phyloP scores from a whole-genome alignment of 2,797 vertebrate genomes.

The Emydoidea blandingii region DNA sequence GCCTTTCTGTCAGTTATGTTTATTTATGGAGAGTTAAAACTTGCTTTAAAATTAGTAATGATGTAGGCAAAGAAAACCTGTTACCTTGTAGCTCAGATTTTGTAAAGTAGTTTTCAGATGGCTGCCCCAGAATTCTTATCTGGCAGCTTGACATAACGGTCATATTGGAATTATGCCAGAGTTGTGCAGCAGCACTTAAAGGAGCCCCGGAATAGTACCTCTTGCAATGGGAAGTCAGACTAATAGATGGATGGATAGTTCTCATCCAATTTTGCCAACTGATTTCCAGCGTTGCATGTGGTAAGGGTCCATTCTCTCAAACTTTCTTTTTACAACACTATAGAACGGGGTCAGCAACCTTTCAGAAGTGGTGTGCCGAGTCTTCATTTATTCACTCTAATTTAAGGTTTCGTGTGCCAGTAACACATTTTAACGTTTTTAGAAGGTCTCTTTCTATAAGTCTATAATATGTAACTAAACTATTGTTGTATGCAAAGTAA shows the following conservation, averaged over 20 bases:
- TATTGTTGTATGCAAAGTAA: too few relatives aligned
- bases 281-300: conserved; percentile 22
- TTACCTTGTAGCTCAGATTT: background rate
- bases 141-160: conserved; percentile 59
- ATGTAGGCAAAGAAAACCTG: background rate
- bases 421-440: too few relatives aligned
- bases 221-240: background rate
- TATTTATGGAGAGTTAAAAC: conserved; percentile 39
- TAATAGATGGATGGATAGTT: background rate
- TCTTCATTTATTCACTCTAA: too few relatives aligned
- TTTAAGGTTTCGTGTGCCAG: too few relatives aligned
- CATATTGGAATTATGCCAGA: conserved; percentile 53
- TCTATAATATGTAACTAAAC: too few relatives aligned
- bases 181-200: conserved; percentile 37
- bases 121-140: conserved; percentile 50
- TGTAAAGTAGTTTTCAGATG: conserved; percentile 43
- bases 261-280: background rate
- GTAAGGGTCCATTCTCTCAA: conserved; percentile 32
- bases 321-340: too few relatives aligned
- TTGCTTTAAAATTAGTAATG: conserved; percentile 51
- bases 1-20: background rate
- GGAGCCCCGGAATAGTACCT: background rate
- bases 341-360: background rate
- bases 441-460: too few relatives aligned
- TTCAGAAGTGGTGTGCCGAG: too few relatives aligned